phyloP scores from a whole-genome alignment of 1,140 invertebrate genomes.

The Orchesella cincta region DNA sequence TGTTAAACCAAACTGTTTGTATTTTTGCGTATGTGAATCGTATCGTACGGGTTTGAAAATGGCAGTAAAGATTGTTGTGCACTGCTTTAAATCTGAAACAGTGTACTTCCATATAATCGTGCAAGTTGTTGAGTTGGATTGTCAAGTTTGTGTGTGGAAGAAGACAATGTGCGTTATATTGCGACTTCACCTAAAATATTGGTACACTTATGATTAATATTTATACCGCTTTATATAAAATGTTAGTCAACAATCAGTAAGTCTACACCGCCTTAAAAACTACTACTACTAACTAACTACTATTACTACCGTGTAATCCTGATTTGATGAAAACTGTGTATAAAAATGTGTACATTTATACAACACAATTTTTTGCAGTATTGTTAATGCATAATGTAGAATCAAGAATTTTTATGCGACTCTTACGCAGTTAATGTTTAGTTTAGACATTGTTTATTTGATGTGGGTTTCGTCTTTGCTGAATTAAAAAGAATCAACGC shows the following conservation, averaged over 20 bases:
- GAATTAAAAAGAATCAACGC: not conserved
- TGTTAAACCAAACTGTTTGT: too few species aligned
- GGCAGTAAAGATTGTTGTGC: too few species aligned
- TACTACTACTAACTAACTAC: not conserved
- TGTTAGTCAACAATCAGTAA: slow-evolving; percentile 16
- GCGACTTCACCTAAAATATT: not conserved
- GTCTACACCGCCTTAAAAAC: slow-evolving; percentile 14
- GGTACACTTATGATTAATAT: slow-evolving; percentile 1
- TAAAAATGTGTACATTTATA: slow-evolving; percentile 24
- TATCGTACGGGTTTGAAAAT: too few species aligned
- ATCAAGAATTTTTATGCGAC: slow-evolving; percentile 15
- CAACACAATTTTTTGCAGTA: slow-evolving; percentile 11
- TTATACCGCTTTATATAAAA: slow-evolving; percentile 28
- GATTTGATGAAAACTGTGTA: slow-evolving; percentile 23
- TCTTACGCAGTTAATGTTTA: not conserved
- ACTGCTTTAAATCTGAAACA: too few species aligned
- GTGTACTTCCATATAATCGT: too few species aligned
- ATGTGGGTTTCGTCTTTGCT: slow-evolving; percentile 5
- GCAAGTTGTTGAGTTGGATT: too few species aligned
- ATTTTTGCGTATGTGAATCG: too few species aligned
- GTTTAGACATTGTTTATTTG: not conserved
- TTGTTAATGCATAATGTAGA: slow-evolving; percentile 21
- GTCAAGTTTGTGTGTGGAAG: not conserved
- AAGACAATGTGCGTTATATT: not conserved
- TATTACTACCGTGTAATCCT: not conserved